Evolutionary conservation across 2,888 invertebrate species (phyloP).

Genomic region (Caenorhabditis parvicauda): DNA sequence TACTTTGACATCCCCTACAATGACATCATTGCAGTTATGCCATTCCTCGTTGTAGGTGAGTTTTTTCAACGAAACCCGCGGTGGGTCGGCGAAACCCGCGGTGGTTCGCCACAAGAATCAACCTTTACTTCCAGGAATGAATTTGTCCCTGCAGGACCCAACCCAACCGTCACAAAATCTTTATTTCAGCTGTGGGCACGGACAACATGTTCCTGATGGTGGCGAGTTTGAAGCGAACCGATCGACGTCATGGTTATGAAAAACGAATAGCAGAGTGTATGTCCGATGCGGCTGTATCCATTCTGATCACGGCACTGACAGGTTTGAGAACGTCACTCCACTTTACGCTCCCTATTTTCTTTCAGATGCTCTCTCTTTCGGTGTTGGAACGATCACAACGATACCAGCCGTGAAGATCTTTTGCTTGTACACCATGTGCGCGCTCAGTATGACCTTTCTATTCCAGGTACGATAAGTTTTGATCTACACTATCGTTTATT

Average conservation of each 20-base stretch:
- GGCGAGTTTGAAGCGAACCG: slow-evolving; percentile 86
- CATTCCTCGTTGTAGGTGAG: slow-evolving; percentile 91
- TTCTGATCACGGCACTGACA: slow-evolving; percentile 75
- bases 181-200: slow-evolving; percentile 80
- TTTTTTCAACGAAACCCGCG: too few species aligned
- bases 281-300: slow-evolving; percentile 89
- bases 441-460: slow-evolving; percentile 58
- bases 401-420: slow-evolving; percentile 92
- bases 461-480: slow-evolving; percentile 61
- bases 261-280: slow-evolving; percentile 71
- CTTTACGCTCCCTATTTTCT: slow-evolving; percentile 17
- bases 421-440: slow-evolving; percentile 78
- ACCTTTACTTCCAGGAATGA: neutral
- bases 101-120: neutral
- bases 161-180: neutral
- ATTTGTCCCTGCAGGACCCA: too few species aligned
- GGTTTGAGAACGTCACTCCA: neutral
- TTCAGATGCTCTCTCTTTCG: slow-evolving; percentile 61
- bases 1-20: slow-evolving; percentile 88
- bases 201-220: slow-evolving; percentile 94
- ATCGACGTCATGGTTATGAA: slow-evolving; percentile 68
- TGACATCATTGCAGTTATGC: slow-evolving; percentile 89
- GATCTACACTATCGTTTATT: too few species aligned
- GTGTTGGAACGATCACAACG: slow-evolving; percentile 75
- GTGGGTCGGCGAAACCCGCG: slow-evolving; percentile 27